A percentile compares a stretch with the other conserved stretches of the same genome.
Evolutionary conservation across 1,140 invertebrate species (phyloP).

Genomic region (Tribolium castaneum): DNA sequence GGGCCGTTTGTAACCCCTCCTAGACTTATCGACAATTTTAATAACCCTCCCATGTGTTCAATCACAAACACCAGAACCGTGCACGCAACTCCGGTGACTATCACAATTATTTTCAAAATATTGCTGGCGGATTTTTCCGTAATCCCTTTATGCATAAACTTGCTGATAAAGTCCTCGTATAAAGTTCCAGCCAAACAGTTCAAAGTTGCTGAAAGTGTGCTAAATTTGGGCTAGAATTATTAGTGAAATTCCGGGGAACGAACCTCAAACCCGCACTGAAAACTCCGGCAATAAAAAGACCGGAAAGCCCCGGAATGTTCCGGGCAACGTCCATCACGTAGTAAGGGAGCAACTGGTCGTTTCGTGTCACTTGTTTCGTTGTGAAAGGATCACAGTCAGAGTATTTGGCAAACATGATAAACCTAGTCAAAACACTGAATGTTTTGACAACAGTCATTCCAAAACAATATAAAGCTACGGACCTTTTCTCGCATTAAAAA

Average conservation of each 20-base stretch:
- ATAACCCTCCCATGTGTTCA: constrained; percentile 70
- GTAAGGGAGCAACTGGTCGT: constrained; percentile 66
- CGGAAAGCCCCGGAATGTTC: constrained; percentile 67
- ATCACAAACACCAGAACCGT: constrained; percentile 72
- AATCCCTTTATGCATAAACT: constrained; percentile 61
- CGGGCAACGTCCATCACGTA: constrained; percentile 69
- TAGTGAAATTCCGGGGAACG: not conserved
- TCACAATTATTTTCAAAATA: constrained; percentile 70
- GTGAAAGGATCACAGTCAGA: constrained; percentile 77
- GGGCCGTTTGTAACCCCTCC: constrained; percentile 74
- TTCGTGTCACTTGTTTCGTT: constrained; percentile 66
- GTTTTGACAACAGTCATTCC: constrained; percentile 66
- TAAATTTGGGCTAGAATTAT: constrained; percentile 54
- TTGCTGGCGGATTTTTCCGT: constrained; percentile 64
- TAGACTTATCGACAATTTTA: constrained; percentile 72
- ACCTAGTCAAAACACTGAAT: constrained; percentile 70
- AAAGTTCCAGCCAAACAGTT: constrained; percentile 76
- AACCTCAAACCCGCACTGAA: constrained; percentile 76
- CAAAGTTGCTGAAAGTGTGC: constrained; percentile 74
- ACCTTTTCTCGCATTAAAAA: constrained; percentile 49
- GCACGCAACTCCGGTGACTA: constrained; percentile 69
- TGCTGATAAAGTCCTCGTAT: constrained; percentile 73
- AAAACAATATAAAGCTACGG: constrained; percentile 63
- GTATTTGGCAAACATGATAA: constrained; percentile 81
- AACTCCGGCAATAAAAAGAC: constrained; percentile 74